These are phyloP conservation scores for Streblospio benedicti DNA, from an alignment of 1,140 invertebrate genomes.

Conservation along the genomic window DNA sequence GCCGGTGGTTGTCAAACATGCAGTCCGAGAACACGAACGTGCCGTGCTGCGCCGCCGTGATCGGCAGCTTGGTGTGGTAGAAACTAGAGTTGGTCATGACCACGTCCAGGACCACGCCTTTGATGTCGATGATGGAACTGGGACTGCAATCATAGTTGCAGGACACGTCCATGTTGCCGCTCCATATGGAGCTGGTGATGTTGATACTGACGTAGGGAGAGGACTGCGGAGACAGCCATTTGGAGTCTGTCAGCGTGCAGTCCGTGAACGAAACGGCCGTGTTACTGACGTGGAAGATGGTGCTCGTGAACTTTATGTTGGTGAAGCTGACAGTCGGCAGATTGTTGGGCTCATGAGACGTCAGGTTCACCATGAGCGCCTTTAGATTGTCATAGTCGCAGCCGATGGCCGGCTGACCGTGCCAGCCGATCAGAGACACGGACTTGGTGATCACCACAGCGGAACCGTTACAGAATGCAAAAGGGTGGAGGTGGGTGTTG, in stretches of 20 bases:
- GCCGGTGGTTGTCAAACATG: background rate
- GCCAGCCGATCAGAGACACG: background rate
- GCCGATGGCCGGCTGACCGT: background rate
- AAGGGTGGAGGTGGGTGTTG: background rate
- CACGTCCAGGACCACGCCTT: background rate
- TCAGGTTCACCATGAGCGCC: slow-evolving; percentile 1
- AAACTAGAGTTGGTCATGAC: background rate
- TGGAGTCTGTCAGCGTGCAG: background rate
- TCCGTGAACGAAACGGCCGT: background rate
- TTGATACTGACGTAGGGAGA: background rate
- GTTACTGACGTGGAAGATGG: background rate
- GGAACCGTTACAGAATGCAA: background rate
- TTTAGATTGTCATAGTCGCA: background rate
- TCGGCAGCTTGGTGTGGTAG: background rate
- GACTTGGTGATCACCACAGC: background rate
- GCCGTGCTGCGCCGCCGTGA: background rate
- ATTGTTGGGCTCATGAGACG: background rate
- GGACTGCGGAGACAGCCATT: background rate
- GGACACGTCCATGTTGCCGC: background rate
- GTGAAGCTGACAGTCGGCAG: background rate
- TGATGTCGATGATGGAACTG: background rate
- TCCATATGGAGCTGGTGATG: no score
- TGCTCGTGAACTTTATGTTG: background rate
- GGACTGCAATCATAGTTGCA: background rate
- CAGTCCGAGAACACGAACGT: background rate